Base-by-base conservation (phyloP, 1,140 invertebrate species). In the Battus philenor region DNA sequence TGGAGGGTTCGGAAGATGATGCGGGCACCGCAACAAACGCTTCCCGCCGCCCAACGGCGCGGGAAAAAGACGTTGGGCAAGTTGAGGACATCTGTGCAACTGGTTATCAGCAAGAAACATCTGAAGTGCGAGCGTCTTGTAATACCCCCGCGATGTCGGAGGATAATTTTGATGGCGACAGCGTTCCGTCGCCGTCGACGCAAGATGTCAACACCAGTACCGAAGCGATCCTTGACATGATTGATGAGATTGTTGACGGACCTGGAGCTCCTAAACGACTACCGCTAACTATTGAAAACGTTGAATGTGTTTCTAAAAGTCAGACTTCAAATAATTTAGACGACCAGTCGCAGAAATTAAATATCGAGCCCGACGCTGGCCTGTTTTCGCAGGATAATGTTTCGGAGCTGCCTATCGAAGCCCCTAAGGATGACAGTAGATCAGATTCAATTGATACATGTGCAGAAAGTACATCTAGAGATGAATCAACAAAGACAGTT, bases 1-100 rank as follows among this genome's bases (percentile, higher is more conserved):
- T 87, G 85, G 85, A 87, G 78, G 81, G 78, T 67, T 78, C 78
- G 55, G 85, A 87, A 77, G 85, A 87, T 70, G 85, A 87, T 85
- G 81, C 81, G 78, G 84, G 84, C 65, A 67, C 70, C 69, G 74
- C 81, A 65, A 73, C 75, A 60, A 79, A 61, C 67, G 76, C 79
- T 77, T 79, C 82, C 82, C 83, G 80, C 79, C 80, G 71, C 62
- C 72, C 65, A 78, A 68, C 80, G 82, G 78, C 82, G 81, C 79
- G 86, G 84, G 84, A 86, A 86, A 86, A 76, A 62, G 70, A 78
- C 62, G 59, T 81, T 68, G 72, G 67, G 50, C 64, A 59, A 64
- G 68, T 69, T 60, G 79, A 80, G 67, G 68, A 77, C 61, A 63
- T 68, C 68, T 68, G 73, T 70, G 75, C 76, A 70, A 79, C 70